Evolutionary conservation across 2,888 invertebrate species (phyloP).

Genomic region (Pristionchus entomophagus): DNA sequence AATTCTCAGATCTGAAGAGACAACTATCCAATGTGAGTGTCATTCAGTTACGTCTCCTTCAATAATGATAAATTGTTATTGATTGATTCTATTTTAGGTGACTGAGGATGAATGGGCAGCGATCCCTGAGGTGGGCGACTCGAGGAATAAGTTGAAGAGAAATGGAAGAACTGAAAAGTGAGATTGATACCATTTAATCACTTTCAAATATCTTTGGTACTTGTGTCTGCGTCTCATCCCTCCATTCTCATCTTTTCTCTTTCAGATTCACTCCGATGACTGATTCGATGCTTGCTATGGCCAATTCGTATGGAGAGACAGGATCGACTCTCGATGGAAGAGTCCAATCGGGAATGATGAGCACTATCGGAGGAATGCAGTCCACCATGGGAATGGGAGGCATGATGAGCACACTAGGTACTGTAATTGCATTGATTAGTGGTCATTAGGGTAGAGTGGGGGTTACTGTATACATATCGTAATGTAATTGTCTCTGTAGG

Average conservation of each 20-base stretch:
- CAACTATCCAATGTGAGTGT: conserved; percentile 79
- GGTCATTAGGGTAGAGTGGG: not conserved
- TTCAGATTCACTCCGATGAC: conserved; percentile 91
- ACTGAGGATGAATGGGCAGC: conserved; percentile 95
- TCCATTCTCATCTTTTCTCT: not conserved
- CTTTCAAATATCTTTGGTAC: too few relatives aligned
- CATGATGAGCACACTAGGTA: conserved; percentile 79
- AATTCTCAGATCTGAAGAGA: conserved; percentile 94
- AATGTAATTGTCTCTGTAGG: conserved; percentile 31
- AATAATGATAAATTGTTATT: too few relatives aligned
- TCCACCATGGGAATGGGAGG: conserved; percentile 64
- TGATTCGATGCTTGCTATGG: conserved; percentile 93
- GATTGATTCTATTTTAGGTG: too few relatives aligned
- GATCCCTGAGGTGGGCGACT: conserved; percentile 99
- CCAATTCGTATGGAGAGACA: conserved; percentile 80
- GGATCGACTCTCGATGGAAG: conserved; percentile 86
- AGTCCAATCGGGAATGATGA: conserved; percentile 70
- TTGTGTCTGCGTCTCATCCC: too few relatives aligned
- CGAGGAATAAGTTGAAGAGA: conserved; percentile 93
- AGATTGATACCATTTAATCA: conserved; percentile 53
- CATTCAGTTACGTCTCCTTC: too few relatives aligned
- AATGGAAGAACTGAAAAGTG: conserved; percentile 93
- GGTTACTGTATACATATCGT: not conserved
- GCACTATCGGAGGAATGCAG: conserved; percentile 64
- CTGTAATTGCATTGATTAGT: not conserved